A percentile compares a stretch with the other conserved stretches of the same genome.
phyloP scores from a whole-genome alignment of 2,888 invertebrate species.

The Hydrotaea diabolus region DNA sequence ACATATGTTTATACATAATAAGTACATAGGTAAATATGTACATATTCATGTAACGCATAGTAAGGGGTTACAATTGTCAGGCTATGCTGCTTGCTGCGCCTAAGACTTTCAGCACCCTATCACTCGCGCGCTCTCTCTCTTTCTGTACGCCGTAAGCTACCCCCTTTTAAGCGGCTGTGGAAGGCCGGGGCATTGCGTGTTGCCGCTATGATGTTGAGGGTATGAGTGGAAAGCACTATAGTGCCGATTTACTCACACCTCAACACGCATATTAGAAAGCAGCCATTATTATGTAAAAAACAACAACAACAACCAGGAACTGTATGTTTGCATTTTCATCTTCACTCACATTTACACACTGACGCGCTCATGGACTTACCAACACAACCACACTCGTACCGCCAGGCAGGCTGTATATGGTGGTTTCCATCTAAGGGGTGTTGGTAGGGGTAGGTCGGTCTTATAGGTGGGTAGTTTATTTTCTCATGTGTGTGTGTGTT shows the following conservation, averaged over 20 bases:
- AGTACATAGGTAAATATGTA: background rate
- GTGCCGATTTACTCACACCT: slow-evolving; percentile 66
- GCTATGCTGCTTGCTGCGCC: background rate
- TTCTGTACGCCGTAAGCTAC: background rate
- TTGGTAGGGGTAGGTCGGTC: background rate
- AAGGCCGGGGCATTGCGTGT: slow-evolving; percentile 12
- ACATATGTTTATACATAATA: too few species aligned
- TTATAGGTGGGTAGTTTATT: too few species aligned
- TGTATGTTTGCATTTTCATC: slow-evolving; percentile 25
- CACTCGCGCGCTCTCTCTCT: background rate
- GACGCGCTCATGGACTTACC: background rate
- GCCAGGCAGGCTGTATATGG: background rate
- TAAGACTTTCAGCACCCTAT: background rate
- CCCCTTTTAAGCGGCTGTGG: background rate
- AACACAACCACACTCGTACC: slow-evolving; percentile 5
- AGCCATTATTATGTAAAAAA: slow-evolving; percentile 62
- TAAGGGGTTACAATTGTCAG: slow-evolving; percentile 11
- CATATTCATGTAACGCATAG: background rate
- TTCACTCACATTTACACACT: slow-evolving; percentile 17
- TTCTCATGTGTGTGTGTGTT: background rate
- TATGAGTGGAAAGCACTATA: slow-evolving; percentile 48
- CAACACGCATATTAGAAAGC: slow-evolving; percentile 66
- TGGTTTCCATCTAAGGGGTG: slow-evolving; percentile 24
- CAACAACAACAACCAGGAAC: slow-evolving; percentile 46
- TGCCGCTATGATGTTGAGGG: background rate